A percentile compares a stretch with the other conserved stretches of the same genome.
These are phyloP conservation scores for Poeciliopsis paucimaculata DNA, from an alignment of 2,797 vertebrate species.

Conservation along the genomic window DNA sequence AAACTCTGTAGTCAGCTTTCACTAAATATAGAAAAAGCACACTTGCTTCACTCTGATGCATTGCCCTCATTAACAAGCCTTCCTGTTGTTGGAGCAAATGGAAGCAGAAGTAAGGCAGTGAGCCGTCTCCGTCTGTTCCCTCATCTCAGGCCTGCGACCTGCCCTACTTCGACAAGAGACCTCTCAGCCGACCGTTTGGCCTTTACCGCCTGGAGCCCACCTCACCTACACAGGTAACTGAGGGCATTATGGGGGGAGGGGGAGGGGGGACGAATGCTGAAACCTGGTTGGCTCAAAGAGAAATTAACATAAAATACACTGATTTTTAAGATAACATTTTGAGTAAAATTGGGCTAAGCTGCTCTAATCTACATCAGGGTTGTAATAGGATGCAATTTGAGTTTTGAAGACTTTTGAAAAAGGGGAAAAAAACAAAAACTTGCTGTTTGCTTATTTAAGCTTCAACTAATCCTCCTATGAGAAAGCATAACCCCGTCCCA, in stretches of 20 bases:
- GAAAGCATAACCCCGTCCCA: background rate
- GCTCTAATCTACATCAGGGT: background rate
- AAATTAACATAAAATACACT: background rate
- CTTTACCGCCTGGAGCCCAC: conserved; percentile 84
- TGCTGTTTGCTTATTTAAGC: background rate
- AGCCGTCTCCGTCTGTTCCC: conserved; percentile 6
- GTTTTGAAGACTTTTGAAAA: background rate
- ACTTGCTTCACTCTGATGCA: conserved; percentile 2
- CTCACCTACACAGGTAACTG: conserved; percentile 82
- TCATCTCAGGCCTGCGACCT: conserved; percentile 79
- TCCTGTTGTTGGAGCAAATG: conserved; percentile 1
- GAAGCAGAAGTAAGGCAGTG: conserved; percentile 3
- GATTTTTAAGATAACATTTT: background rate
- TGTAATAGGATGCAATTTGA: background rate
- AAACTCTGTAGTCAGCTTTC: conserved; percentile 7
- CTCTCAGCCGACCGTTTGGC: conserved; percentile 80
- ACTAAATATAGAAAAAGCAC: conserved; percentile 11
- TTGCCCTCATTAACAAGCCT: conserved; percentile 1
- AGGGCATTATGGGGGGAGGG: background rate
- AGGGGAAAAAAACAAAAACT: background rate
- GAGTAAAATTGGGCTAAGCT: background rate
- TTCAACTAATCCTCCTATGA: background rate
- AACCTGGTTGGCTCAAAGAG: background rate
- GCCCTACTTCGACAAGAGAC: conserved; percentile 84
- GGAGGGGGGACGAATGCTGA: background rate